These are phyloP conservation scores for Speoplatyrhinus poulsoni DNA, from an alignment of 2,113 vertebrate genomes.

Conservation along the genomic window DNA sequence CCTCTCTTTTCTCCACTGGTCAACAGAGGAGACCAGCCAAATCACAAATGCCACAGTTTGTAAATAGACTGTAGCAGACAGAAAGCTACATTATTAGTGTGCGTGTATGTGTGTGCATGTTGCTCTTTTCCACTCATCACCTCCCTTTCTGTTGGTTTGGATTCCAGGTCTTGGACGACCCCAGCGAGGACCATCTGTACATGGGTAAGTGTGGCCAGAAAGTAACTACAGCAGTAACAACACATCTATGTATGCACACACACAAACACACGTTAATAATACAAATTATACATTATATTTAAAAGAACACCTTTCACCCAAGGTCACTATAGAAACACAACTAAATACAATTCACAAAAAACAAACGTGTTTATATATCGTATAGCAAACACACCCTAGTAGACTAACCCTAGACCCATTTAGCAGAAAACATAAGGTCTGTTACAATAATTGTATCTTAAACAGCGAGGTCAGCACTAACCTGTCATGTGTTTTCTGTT, in stretches of 20 bases:
- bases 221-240: not conserved
- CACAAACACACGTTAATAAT: not conserved
- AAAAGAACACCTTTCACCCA: conserved; percentile 4
- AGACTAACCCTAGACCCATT: too few species aligned
- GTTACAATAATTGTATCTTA: too few species aligned
- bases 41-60: not conserved
- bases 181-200: conserved; percentile 96
- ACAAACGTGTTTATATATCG: too few species aligned
- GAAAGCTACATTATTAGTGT: not conserved
- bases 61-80: not conserved
- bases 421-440: too few species aligned
- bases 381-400: too few species aligned
- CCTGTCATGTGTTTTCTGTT: conserved; percentile 58
- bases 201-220: conserved; percentile 85
- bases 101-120: conserved; percentile 3
- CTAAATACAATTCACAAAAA: too few species aligned
- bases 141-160: conserved; percentile 38
- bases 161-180: conserved; percentile 94
- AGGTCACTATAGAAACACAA: not conserved
- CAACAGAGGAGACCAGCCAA: not conserved
- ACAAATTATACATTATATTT: not conserved
- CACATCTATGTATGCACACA: conserved; percentile 6
- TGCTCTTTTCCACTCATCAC: conserved; percentile 19
- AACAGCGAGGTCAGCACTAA: conserved; percentile 9
- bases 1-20: not conserved